A percentile compares a stretch with the other conserved stretches of the same genome.
Evolutionary conservation across 2,113 vertebrate species (phyloP).

Genomic region (Anguilla rostrata): DNA sequence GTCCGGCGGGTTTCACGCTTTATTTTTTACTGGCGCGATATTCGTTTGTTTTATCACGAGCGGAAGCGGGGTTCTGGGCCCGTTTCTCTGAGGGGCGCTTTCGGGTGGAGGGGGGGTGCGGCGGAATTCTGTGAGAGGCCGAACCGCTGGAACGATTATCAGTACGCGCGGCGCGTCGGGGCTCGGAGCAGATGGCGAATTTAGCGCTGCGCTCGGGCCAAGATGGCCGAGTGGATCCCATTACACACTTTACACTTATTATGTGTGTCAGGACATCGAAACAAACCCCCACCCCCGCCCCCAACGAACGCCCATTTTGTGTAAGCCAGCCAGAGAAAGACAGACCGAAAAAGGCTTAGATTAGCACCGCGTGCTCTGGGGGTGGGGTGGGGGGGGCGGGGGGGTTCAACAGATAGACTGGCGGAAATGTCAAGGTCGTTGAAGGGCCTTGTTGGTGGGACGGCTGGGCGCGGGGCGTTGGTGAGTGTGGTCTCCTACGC

Average conservation of each 20-base stretch:
- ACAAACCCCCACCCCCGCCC: conserved; percentile 24
- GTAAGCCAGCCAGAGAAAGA: conserved; percentile 27
- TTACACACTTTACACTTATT: conserved; percentile 32
- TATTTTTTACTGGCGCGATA: background rate
- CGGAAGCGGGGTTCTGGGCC: background rate
- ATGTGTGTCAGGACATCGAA: conserved; percentile 31
- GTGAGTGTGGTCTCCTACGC: background rate
- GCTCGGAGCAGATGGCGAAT: conserved; percentile 19
- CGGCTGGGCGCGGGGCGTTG: background rate
- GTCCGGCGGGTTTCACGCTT: background rate
- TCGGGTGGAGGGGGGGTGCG: background rate
- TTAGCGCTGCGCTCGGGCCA: background rate
- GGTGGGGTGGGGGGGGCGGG: too few relatives aligned
- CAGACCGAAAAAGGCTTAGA: conserved; percentile 31
- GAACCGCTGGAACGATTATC: conserved; percentile 18
- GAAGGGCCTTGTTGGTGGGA: conserved; percentile 24
- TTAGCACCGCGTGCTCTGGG: conserved; percentile 30
- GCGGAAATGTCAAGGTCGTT: conserved; percentile 36
- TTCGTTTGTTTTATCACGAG: too few relatives aligned
- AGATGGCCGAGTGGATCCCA: conserved; percentile 18
- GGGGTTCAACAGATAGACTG: background rate
- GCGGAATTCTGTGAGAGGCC: background rate
- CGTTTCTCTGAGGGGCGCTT: background rate
- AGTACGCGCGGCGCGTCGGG: background rate
- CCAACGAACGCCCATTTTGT: background rate